Percentiles rank a stretch among this genome's conserved stretches.
Conservation (phyloP, 2,113 vertebrate species). For the Psammodynastes pulverulentus region DNA sequence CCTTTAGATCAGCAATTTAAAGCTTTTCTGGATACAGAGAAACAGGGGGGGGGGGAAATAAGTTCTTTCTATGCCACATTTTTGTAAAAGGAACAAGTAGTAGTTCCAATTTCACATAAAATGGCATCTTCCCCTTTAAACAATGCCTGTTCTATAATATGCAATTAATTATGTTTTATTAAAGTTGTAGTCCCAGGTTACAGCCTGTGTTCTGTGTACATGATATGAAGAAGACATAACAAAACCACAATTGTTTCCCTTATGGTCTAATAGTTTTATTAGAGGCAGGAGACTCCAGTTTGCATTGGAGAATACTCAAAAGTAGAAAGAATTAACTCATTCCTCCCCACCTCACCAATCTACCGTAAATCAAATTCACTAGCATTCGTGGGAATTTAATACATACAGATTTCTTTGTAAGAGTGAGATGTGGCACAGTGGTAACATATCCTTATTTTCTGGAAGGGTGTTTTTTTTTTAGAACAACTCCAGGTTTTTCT, state of each 20-base stretch:
- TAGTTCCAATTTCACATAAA: not conserved
- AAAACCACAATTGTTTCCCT: not conserved
- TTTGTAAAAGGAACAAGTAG: too few relatives aligned
- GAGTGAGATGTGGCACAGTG: too few relatives aligned
- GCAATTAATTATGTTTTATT: not conserved
- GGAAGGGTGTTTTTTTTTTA: not conserved
- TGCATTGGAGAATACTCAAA: not conserved
- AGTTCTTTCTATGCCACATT: not conserved
- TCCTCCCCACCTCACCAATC: not conserved
- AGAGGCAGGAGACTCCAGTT: not conserved
- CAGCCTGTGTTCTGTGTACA: not conserved
- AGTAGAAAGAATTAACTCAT: not conserved
- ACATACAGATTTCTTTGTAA: too few relatives aligned
- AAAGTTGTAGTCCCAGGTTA: not conserved
- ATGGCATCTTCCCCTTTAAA: not conserved
- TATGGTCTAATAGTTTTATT: not conserved
- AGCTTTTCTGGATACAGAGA: not conserved
- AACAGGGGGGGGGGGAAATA: not conserved
- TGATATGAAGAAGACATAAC: not conserved
- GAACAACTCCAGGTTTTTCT: not conserved
- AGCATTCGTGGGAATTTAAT: not conserved
- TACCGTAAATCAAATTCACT: not conserved
- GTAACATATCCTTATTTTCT: not conserved
- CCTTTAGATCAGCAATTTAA: not conserved
- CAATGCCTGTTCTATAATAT: not conserved